Evolutionary conservation across 2,113 vertebrate species (phyloP), one percentile per base, ranked within the genome.

Genomic region (Nerophis ophidion): DNA sequence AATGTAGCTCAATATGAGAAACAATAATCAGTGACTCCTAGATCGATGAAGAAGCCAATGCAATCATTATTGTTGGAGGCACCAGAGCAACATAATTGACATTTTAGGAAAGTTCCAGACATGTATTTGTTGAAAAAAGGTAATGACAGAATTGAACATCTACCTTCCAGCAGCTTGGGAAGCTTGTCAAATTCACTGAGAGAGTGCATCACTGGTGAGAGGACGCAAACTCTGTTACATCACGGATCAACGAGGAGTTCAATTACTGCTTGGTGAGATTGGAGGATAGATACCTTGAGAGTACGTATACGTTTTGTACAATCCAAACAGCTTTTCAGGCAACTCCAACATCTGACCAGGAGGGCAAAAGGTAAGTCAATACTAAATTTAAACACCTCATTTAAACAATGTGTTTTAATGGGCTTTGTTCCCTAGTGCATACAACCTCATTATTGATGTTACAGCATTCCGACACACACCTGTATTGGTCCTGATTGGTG

Each of bases 301-400:
- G 57, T 84, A 86, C 7, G 47, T 53, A 12, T 15, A 36, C 0
- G 0, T 5, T 4, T 15, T 0, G 4, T 70, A 16, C 10, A 4
- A 5, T 0, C 14, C 0, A 0, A 67, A 1, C 15, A 86, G 44
- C 1, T 8, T 1, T 7, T 0, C 0, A 48, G 84, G 68, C 65
- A 85, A 65, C 64, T 80, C n/a, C 61, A 85, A 60, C 7, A 81
- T 2, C 85, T 87, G 62, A 53, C 62, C n/a, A 63, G 34, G 64
- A 38, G 35, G 14, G 10, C 36, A 51, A 50, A 13, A 40, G 7
- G 2, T 45, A 4, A 14, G 16, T 40, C 16, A 33, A 6, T 3
- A 5, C n/a, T 10, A 17, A n/a, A n/a, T 49, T 49, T 49, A 5
- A 16, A 17, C 16, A 49, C 7, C n/a, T 49, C 16, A 17, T 0